Conservation (phyloP, 2,113 vertebrate genomes). For the Gallinago jamesoni region DNA sequence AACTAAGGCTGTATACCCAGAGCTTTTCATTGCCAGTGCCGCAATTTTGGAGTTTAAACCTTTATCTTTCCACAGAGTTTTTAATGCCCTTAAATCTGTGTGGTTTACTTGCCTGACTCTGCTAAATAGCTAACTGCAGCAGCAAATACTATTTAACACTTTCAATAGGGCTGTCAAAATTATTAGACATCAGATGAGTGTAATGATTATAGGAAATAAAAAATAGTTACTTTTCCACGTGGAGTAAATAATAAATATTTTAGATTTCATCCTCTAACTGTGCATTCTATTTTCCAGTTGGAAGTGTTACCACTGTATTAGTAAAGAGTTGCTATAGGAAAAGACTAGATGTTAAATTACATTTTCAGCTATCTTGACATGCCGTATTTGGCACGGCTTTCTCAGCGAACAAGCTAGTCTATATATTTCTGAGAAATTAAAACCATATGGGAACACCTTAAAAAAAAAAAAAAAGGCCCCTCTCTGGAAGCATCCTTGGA, state of each 20-base stretch:
- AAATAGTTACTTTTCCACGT: constrained; percentile 27
- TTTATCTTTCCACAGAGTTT: constrained; percentile 9
- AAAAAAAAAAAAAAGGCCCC: constrained; percentile 10
- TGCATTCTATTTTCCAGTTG: constrained; percentile 56
- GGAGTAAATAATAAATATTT: constrained; percentile 50
- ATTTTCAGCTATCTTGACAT: constrained; percentile 75
- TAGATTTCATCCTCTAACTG: constrained; percentile 35
- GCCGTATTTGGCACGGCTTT: constrained; percentile 62
- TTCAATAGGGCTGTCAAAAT: neutral
- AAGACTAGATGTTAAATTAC: constrained; percentile 65
- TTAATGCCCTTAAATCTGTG: neutral
- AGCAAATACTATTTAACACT: neutral
- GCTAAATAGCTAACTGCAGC: neutral
- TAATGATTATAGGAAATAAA: neutral
- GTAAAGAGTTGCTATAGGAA: constrained; percentile 54
- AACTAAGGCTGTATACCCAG: neutral
- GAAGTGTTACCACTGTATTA: constrained; percentile 21
- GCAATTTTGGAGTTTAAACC: neutral
- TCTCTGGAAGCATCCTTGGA: constrained; percentile 71
- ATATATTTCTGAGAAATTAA: constrained; percentile 78
- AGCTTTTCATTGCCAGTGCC: neutral
- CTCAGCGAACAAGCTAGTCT: constrained; percentile 70
- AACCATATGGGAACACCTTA: constrained; percentile 81
- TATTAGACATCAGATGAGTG: neutral
- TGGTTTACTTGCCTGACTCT: neutral